phyloP scores from a whole-genome alignment of 2,797 vertebrate genomes.

The Gallinago stenura region DNA sequence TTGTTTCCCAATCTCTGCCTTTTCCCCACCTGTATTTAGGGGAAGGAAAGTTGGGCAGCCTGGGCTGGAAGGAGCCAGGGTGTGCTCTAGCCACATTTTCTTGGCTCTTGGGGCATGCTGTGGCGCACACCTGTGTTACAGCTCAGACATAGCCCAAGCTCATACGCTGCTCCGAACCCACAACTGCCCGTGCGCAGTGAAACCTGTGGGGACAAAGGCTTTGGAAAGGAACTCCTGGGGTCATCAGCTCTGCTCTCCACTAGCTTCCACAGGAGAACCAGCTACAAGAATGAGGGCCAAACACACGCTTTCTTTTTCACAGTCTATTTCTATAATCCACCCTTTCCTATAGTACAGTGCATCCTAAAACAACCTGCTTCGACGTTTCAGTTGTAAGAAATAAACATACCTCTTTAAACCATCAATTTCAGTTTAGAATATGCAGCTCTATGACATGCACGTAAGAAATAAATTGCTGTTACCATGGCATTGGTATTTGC shows the following conservation, averaged over 20 bases:
- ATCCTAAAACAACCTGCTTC: neutral
- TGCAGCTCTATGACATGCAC: neutral
- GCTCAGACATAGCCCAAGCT: neutral
- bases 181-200: neutral
- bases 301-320: neutral
- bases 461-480: neutral
- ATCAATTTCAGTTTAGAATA: neutral
- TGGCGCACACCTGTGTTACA: neutral
- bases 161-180: neutral
- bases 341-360: neutral
- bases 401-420: neutral
- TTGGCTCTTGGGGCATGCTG: neutral
- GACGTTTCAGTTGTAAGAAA: neutral
- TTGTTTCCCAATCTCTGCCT: neutral
- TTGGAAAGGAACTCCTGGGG: neutral
- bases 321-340: neutral
- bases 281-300: neutral
- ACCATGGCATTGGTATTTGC: slow-evolving; percentile 96
- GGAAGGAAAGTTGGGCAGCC: neutral
- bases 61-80: neutral
- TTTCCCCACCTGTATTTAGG: neutral
- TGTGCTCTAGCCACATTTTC: neutral
- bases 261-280: neutral
- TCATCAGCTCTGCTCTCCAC: neutral
- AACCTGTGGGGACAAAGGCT: neutral